Evolutionary conservation across 2,113 vertebrate genomes (phyloP), one percentile per base, ranked within the genome.

Genomic region (Ammodytes marinus): DNA sequence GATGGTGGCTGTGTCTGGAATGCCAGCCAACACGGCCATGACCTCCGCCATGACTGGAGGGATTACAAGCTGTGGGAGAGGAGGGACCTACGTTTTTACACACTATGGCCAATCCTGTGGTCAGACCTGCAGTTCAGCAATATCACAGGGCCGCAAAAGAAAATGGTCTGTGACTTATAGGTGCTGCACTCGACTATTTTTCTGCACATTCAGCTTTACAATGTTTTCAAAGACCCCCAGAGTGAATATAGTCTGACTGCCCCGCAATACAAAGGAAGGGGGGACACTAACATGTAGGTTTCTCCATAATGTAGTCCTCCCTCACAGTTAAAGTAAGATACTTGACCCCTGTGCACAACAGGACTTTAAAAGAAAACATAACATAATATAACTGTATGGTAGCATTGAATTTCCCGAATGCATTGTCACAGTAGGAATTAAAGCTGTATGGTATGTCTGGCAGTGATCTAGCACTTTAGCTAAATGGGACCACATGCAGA

Each of bases 61-160:
- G 88, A 89, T 88, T 90, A 90, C 13, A 50, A 80, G 50, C 68
- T 84, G 84, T 88, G 88, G 74, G 83, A 91, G 86, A 84, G 27
- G 58, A 83, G 40, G 2, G 64, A 65, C 65, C 73, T 39, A 50
- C 50, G 76, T 69, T 83, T 52, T 77, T 74, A 79, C 66, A 69
- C 74, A 81, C 57, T 52, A 57, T 12, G 49, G 60, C 40, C 77
- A 53, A 80, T 71, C 45, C 69, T 74, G 59, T 0, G 58, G 81
- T 84, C 69, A 89, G 69, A 78, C n/a, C 35, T 54, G 84, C 84
- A 68, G 80, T 76, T 83, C 63, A 71, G 79, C 71, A 73, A 77
- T 71, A 78, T 58, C 42, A 57, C 39, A 59, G 68, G 67, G 72
- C 74, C 77, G 53, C 50, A 65, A 43, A 61, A 52, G 49, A 64